Percentiles rank a stretch among this genome's conserved stretches.
Evolutionary conservation across 64 coral and sea anemone species (phyloP).

Genomic region (Montipora sp.): DNA sequence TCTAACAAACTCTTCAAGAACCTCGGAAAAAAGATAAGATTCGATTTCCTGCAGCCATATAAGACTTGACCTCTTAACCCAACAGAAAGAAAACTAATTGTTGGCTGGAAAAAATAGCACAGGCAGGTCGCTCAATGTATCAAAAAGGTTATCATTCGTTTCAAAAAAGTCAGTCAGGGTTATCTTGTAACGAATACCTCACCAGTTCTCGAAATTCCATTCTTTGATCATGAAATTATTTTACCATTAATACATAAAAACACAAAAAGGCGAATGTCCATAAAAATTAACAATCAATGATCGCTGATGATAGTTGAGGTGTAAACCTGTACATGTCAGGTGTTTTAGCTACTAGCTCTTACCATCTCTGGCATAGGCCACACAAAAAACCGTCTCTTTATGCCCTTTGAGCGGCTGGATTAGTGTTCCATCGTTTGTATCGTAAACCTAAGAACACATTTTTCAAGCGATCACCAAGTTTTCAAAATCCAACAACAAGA

Average conservation of each 20-base stretch:
- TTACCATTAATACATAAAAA: neutral
- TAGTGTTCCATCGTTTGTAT: conserved; percentile 97
- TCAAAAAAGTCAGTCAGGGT: neutral
- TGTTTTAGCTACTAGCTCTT: conserved; percentile 16
- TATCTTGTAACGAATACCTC: neutral
- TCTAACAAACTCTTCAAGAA: too few relatives aligned
- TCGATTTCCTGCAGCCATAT: too few relatives aligned
- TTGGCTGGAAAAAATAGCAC: too few relatives aligned
- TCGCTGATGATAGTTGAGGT: neutral
- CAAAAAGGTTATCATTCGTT: neutral
- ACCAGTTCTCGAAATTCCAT: neutral
- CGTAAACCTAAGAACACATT: conserved; percentile 92
- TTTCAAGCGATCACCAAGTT: conserved; percentile 32
- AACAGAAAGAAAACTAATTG: too few relatives aligned
- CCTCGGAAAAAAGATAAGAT: too few relatives aligned
- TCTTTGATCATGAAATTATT: neutral
- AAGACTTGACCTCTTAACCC: too few relatives aligned
- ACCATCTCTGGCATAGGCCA: conserved; percentile 97
- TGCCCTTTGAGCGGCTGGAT: conserved; percentile 98
- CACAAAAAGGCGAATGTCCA: neutral
- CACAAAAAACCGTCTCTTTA: conserved; percentile 96
- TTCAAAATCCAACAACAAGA: conserved; percentile 11
- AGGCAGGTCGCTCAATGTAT: too few relatives aligned
- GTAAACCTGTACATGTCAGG: too few relatives aligned
- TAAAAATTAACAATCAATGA: too few relatives aligned